Evolutionary conservation across 2,888 invertebrate species (phyloP).

Genomic region (Abrostola tripartita): DNA sequence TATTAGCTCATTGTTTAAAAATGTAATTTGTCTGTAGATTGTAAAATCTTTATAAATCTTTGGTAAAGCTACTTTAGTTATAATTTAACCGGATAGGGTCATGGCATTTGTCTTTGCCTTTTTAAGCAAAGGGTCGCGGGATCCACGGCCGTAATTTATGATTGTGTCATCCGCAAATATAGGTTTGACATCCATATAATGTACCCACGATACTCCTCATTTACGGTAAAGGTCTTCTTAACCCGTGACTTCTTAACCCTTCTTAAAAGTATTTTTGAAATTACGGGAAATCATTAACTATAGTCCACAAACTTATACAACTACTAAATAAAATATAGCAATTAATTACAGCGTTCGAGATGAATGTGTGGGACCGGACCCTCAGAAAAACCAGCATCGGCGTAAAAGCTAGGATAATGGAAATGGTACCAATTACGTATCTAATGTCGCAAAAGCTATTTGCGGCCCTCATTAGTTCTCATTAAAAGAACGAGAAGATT

Average conservation of each 20-base stretch:
- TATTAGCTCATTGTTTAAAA: background rate
- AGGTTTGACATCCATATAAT: no score
- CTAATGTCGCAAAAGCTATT: conserved; percentile 33
- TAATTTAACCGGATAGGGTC: no score
- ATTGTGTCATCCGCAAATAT: no score
- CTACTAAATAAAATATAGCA: conserved; percentile 13
- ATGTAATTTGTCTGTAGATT: no score
- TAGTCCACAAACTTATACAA: background rate
- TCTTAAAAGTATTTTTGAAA: background rate
- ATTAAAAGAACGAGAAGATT: conserved; percentile 27
- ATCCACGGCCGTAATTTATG: no score
- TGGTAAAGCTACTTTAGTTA: no score
- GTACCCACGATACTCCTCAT: no score
- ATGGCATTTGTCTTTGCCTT: no score
- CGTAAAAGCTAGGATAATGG: conserved; percentile 30
- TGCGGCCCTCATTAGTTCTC: conserved; percentile 38
- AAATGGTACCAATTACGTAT: conserved; percentile 17
- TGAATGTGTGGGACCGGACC: conserved; percentile 27
- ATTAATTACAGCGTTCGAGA: conserved; percentile 34
- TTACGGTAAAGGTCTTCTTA: no score
- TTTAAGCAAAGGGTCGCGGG: no score
- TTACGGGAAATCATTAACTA: background rate
- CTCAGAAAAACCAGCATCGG: conserved; percentile 23
- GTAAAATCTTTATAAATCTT: no score
- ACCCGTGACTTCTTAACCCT: no score